A percentile compares a stretch with the other conserved stretches of the same genome.
Evolutionary conservation across 2,797 vertebrate genomes (phyloP).

Genomic region (Malurus splendens): DNA sequence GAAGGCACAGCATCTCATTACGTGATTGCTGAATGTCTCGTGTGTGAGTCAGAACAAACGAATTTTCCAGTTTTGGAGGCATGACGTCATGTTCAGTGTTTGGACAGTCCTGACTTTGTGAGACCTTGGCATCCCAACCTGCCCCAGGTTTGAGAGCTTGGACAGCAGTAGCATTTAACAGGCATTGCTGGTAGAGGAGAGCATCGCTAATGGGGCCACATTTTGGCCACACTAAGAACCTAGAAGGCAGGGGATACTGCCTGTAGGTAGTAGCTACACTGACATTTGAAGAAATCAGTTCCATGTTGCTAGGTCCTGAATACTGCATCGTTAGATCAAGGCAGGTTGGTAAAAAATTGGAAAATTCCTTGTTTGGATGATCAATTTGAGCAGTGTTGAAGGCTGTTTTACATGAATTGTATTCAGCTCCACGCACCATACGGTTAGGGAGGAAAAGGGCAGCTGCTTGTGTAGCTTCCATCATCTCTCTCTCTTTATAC

Average conservation of each 20-base stretch:
- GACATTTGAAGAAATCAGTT: constrained; percentile 94
- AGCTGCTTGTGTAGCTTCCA: constrained; percentile 84
- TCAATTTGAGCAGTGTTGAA: constrained; percentile 76
- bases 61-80: constrained; percentile 77
- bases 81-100: constrained; percentile 70
- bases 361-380: constrained; percentile 81
- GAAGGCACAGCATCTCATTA: constrained; percentile 63
- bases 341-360: constrained; percentile 82
- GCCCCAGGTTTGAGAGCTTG: constrained; percentile 86
- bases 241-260: constrained; percentile 85
- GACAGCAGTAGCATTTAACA: constrained; percentile 86
- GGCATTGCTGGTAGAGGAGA: constrained; percentile 91
- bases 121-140: constrained; percentile 84
- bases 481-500: constrained; percentile 92
- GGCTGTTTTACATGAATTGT: constrained; percentile 84
- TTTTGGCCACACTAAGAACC: constrained; percentile 92
- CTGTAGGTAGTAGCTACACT: constrained; percentile 93
- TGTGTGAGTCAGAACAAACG: constrained; percentile 68
- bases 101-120: constrained; percentile 75
- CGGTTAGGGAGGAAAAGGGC: constrained; percentile 83
- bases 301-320: constrained; percentile 84
- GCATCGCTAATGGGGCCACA: constrained; percentile 83
- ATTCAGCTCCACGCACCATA: constrained; percentile 83
- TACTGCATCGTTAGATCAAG: constrained; percentile 90
- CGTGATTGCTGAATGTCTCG: constrained; percentile 60